Base-by-base conservation (phyloP, 2,888 invertebrate species). In the Cheilosia vernalis region DNA sequence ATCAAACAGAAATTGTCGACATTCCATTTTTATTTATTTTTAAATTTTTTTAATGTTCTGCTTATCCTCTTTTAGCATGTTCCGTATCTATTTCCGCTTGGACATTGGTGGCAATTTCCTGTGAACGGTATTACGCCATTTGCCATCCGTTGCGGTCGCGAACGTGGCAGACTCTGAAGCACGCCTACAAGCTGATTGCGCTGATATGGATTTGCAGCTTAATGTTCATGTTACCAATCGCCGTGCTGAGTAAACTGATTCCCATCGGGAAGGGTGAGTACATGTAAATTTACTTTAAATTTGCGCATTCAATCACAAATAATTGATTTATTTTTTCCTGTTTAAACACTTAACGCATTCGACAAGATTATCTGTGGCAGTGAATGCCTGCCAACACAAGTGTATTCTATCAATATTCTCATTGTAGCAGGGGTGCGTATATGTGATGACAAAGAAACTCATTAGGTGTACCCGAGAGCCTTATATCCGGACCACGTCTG, bases 51-150 rank as follows among this genome's bases (percentile, higher is more conserved):
- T 27, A 1, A 1, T 6, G 6, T 51, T 21, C 15, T 24, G 19
- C 19, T 51, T 72, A 27, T n/a, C 7, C 21, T 37, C 10, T 79
- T 85, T 51, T 93, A 95, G 95, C 95, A 51, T 94, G 95, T 81
- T 95, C 95, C 0, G 95, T 96, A n/a, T 94, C 94, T 1, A 95
- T 95, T n/a, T 94, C 94, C 56, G 95, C 95, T 10, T 95, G 95
- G 94, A 96, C 96, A 0, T 90, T 96, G 85, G 95, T 95, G 21
- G 94, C 95, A 56, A 95, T 96, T 80, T 95, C 95, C 2, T 93
- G 95, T 88, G 95, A 96, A 90, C 92, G 95, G 40, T 96, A 95
- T 91, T 95, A 95, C 90, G 96, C 95, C 86, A 95, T 96, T 88
- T 95, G 95, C 89, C 94, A 95, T 89, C 95, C 96, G 0, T 91